phyloP scores from a whole-genome alignment of 1,140 invertebrate genomes.

The Fopius arisanus region DNA sequence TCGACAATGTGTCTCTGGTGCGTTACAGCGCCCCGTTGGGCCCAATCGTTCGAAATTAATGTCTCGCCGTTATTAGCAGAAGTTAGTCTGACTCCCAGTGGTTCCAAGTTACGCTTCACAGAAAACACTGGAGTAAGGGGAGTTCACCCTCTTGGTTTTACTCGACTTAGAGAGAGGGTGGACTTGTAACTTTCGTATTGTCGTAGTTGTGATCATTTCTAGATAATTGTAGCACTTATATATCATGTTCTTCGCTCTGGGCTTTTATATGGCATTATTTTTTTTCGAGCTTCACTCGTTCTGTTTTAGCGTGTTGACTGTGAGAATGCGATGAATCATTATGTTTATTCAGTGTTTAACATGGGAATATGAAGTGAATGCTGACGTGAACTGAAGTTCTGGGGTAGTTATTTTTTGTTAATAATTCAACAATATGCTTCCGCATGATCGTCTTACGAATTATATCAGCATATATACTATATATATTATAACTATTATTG shows the following conservation, averaged over 20 bases:
- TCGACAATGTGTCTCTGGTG: conserved; percentile 1
- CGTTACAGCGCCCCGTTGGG: conserved; percentile 49
- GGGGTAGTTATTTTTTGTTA: no score
- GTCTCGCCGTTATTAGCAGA: conserved; percentile 59
- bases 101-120: conserved; percentile 16
- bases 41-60: conserved; percentile 61
- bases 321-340: no score
- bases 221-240: conserved; percentile 21
- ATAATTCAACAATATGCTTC: no score
- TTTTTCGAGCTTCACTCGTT: neutral
- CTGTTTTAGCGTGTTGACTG: neutral
- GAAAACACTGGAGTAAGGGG: conserved; percentile 14
- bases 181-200: conserved; percentile 51
- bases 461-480: no score
- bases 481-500: no score
- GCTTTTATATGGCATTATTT: neutral
- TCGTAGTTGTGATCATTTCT: conserved; percentile 28
- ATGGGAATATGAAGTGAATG: no score
- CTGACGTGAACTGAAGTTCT: no score
- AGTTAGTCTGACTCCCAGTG: conserved; percentile 48
- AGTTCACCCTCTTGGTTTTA: neutral
- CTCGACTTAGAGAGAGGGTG: conserved; percentile 15
- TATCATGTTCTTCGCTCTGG: conserved; percentile 57
- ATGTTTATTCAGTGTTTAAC: no score
- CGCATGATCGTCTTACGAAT: no score